A percentile compares a stretch with the other conserved stretches of the same genome.
Conservation (phyloP, 2,888 invertebrate genomes). For the Eubasilissa splendida region DNA sequence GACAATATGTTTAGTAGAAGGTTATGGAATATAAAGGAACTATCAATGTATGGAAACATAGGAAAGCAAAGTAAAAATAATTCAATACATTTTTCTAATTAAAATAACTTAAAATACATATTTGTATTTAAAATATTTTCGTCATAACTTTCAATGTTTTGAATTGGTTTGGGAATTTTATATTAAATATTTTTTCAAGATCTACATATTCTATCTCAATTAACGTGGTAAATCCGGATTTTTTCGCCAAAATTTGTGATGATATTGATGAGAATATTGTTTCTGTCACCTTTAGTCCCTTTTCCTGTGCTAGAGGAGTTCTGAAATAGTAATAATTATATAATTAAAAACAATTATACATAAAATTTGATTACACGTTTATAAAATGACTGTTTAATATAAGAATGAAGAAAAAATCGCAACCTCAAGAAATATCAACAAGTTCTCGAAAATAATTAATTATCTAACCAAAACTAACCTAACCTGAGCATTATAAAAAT, state of each 20-base stretch:
- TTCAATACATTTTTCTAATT: neutral
- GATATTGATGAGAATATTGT: slow-evolving; percentile 49
- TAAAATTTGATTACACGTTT: neutral
- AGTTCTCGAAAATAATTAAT: no score
- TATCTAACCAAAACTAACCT: no score
- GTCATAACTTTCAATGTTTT: slow-evolving; percentile 52
- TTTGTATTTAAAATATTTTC: slow-evolving; percentile 1
- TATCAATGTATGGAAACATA: no score
- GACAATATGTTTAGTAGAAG: no score
- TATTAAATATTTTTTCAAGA: slow-evolving; percentile 45
- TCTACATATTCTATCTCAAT: slow-evolving; percentile 49
- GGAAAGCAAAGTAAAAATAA: no score
- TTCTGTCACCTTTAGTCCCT: slow-evolving; percentile 49
- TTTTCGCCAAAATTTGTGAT: slow-evolving; percentile 53
- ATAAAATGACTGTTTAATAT: neutral
- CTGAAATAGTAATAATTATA: slow-evolving; percentile 28
- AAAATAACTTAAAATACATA: neutral
- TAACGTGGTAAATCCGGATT: slow-evolving; percentile 50
- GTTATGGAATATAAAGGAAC: no score
- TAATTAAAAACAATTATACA: neutral
- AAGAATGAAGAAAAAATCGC: no score
- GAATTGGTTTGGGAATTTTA: slow-evolving; percentile 44
- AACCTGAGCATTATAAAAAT: no score
- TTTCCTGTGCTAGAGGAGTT: slow-evolving; percentile 34
- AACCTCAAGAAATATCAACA: no score